Base-by-base conservation (phyloP, 2,888 invertebrate genomes). In the Melinopterus prodromus region DNA sequence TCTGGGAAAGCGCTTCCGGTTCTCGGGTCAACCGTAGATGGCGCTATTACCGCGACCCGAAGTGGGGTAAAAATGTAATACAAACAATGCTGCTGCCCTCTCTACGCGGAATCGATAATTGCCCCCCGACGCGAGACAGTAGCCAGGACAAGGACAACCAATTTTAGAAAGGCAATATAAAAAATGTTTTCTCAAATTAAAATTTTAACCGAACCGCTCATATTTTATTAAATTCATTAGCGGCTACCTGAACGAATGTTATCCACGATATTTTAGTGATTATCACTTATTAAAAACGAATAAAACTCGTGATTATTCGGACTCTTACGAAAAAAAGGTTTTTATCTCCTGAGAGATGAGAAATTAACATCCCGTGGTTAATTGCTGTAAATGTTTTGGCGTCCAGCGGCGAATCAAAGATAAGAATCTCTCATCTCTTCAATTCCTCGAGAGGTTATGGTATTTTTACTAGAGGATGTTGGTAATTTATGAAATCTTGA, bases 1-100 rank as follows among this genome's bases (percentile, higher is more conserved):
- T 53, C 53, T 53, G 53, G 53, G 53, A 53, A 53, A 53, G 53
- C 1, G 53, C 12, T 53, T 53, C 53, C 53, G 53, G 53, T 53
- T 53, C 53, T 53, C 53, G 53, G 53, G 53, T 53, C 53, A 53
- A 53, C 53, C 53, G 53, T 53, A 53, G 53, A 53, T 53, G 53
- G 53, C 53, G 53, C 53, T 12, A 53, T 53, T 53, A 53, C 53
- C 9, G 7, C 53, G 53, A 53, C 53, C 53, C 7, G 53, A 53
- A 53, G 53, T 53, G 53, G 53, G 53, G 53, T 53, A 53, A 53
- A 53, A 53, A 53, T 53, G 53, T 53, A 53, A 53, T 53, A 53
- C 53, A 53, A 53, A 53, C 53, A 53, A 53, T 12, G 53, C 9
- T 38, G 38, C n/a, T 26, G 26, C 26, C 26, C 26, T 26, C 26